A percentile compares a stretch with the other conserved stretches of the same genome.
phyloP scores from a whole-genome alignment of 92 coral and sea anemone genomes.

The Desmophyllum pertusum region DNA sequence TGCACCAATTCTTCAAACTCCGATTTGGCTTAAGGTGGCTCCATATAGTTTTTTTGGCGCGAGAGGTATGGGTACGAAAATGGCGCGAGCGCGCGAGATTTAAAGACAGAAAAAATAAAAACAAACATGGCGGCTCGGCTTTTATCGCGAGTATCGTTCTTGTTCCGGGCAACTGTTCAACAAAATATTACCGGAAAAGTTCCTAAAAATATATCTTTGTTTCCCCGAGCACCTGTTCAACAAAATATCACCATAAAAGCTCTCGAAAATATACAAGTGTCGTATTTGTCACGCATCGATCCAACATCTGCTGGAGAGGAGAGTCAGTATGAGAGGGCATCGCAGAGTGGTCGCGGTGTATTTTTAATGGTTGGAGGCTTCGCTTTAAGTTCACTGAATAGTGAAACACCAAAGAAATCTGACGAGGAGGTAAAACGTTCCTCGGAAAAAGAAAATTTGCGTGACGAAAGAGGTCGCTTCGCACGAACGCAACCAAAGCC shows the following conservation, averaged over 20 bases:
- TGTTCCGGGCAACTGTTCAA: constrained; percentile 3
- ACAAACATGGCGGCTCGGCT: constrained; percentile 8
- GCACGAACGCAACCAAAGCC: not conserved
- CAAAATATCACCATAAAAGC: not conserved
- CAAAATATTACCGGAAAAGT: not conserved
- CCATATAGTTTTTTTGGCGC: not conserved
- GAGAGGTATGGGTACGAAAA: constrained; percentile 17
- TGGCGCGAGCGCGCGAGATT: constrained; percentile 10
- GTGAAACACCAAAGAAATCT: not conserved
- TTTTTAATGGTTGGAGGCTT: constrained; percentile 5
- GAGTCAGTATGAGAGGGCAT: not conserved
- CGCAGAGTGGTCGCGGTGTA: not conserved
- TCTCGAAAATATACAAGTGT: not conserved
- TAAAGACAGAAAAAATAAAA: not conserved
- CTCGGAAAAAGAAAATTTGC: not conserved
- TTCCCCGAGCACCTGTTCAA: constrained; percentile 5
- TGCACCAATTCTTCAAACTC: no score
- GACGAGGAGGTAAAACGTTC: not conserved
- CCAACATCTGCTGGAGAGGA: not conserved
- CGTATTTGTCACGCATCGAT: not conserved
- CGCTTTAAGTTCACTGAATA: not conserved
- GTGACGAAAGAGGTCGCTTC: constrained; percentile 10
- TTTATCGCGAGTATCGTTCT: not conserved
- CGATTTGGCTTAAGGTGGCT: constrained; percentile 16
- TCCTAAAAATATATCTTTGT: constrained; percentile 7